Percentiles rank a stretch among this genome's conserved stretches.
Conservation (phyloP, 2,797 vertebrate genomes). For the Acropternis orthonyx region DNA sequence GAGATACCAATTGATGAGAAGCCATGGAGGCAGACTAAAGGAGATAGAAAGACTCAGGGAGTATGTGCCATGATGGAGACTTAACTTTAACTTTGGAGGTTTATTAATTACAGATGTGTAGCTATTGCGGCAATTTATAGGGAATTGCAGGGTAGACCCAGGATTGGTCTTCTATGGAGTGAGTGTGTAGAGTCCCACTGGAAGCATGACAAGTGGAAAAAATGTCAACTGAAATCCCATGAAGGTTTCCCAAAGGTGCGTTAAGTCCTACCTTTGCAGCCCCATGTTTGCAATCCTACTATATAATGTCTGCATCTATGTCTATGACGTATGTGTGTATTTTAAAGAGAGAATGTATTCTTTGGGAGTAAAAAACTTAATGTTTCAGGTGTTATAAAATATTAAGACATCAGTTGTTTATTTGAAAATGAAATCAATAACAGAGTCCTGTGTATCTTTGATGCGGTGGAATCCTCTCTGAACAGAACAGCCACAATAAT, state of each 20-base stretch:
- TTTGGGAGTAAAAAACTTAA: neutral
- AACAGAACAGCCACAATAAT: neutral
- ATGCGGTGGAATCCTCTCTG: neutral
- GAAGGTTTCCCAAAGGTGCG: neutral
- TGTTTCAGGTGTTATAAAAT: neutral
- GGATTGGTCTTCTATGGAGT: accelerated
- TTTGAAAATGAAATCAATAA: neutral
- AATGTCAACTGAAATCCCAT: neutral
- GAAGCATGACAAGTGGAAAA: neutral
- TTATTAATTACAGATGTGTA: neutral
- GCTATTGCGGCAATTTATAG: accelerated
- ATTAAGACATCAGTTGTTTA: neutral
- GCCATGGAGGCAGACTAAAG: neutral
- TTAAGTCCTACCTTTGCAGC: neutral
- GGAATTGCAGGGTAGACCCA: neutral
- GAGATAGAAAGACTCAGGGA: neutral
- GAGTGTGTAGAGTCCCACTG: accelerated
- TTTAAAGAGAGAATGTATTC: neutral
- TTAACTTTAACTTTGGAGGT: neutral
- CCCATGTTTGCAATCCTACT: neutral
- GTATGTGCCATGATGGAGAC: accelerated
- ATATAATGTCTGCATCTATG: accelerated
- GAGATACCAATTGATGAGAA: neutral
- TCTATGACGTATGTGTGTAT: neutral
- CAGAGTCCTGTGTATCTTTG: neutral